phyloP scores from a whole-genome alignment of 2,113 vertebrate species.

The Vulpes lagopus region DNA sequence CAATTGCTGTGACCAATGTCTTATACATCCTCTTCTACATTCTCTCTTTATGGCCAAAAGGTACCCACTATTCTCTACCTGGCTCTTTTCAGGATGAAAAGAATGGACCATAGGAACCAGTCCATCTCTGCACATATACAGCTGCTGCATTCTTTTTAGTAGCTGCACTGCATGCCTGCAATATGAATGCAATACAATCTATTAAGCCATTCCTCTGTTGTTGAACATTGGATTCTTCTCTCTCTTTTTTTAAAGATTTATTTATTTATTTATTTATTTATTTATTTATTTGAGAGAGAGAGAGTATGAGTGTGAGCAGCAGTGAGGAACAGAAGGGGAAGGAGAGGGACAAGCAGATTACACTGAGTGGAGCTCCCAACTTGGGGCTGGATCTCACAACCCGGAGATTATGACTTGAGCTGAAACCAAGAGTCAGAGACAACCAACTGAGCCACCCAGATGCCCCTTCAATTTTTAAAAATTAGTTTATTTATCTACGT shows the following conservation, averaged over 20 bases:
- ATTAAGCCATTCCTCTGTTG: not conserved
- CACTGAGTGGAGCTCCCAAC: not conserved
- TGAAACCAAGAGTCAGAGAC: not conserved
- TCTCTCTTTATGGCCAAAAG: not conserved
- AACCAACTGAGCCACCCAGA: not conserved
- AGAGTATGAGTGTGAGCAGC: not conserved
- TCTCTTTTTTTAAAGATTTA: not conserved
- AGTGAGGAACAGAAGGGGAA: not conserved
- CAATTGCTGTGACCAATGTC: no score
- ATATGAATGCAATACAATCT: not conserved
- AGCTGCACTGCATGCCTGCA: not conserved
- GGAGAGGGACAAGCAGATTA: not conserved
- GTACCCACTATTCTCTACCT: not conserved
- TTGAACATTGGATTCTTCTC: not conserved
- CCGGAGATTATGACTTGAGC: not conserved
- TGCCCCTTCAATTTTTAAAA: not conserved
- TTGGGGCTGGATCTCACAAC: not conserved
- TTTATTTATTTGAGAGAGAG: not conserved
- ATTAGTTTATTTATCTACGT: not conserved
- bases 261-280: not conserved
- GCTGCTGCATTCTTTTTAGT: not conserved
- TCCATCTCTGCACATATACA: not conserved
- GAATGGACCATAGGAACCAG: not conserved
- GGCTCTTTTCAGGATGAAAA: not conserved
- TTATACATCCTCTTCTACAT: not conserved